A percentile compares a stretch with the other conserved stretches of the same genome.
These are phyloP conservation scores for Drosophila mauritiana DNA, from an alignment of 1,140 invertebrate genomes.

Conservation along the genomic window DNA sequence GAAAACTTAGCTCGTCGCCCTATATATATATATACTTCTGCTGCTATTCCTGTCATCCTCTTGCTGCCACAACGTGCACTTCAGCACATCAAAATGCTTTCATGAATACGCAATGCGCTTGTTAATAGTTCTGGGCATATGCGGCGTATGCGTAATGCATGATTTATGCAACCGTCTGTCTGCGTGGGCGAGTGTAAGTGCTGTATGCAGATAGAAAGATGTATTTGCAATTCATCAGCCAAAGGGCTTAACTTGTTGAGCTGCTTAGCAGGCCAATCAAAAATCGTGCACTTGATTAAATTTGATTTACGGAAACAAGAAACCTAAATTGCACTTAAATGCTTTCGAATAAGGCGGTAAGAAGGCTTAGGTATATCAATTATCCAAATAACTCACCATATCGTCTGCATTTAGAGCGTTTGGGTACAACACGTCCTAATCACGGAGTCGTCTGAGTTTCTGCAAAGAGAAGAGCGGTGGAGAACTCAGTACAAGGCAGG, in stretches of 20 bases:
- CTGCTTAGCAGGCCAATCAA: background rate
- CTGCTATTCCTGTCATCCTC: slow-evolving; percentile 1
- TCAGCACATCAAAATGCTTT: slow-evolving; percentile 45
- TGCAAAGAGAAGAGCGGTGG: slow-evolving; percentile 50
- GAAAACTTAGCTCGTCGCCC: slow-evolving; percentile 63
- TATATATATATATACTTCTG: slow-evolving; percentile 2
- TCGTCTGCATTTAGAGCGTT: slow-evolving; percentile 84
- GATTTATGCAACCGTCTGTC: slow-evolving; percentile 24
- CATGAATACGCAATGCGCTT: slow-evolving; percentile 72
- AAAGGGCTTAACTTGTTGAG: slow-evolving; percentile 30
- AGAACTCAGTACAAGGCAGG: slow-evolving; percentile 21
- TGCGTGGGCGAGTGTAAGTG: slow-evolving; percentile 1
- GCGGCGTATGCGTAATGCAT: slow-evolving; percentile 66
- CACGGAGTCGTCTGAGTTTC: slow-evolving; percentile 73
- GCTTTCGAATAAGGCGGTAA: background rate
- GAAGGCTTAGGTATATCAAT: too few species aligned
- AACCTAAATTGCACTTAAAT: background rate
- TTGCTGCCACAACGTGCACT: slow-evolving; percentile 46
- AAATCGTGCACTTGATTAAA: slow-evolving; percentile 6
- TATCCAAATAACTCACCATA: slow-evolving; percentile 71
- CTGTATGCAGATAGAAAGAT: background rate
- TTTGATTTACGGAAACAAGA: background rate
- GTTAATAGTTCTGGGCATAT: slow-evolving; percentile 69
- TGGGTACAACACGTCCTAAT: slow-evolving; percentile 85
- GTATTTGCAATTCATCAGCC: slow-evolving; percentile 36